Percentiles rank a stretch among this genome's conserved stretches.
phyloP scores from a whole-genome alignment of 2,888 invertebrate species.

The Calameuta filiformis region DNA sequence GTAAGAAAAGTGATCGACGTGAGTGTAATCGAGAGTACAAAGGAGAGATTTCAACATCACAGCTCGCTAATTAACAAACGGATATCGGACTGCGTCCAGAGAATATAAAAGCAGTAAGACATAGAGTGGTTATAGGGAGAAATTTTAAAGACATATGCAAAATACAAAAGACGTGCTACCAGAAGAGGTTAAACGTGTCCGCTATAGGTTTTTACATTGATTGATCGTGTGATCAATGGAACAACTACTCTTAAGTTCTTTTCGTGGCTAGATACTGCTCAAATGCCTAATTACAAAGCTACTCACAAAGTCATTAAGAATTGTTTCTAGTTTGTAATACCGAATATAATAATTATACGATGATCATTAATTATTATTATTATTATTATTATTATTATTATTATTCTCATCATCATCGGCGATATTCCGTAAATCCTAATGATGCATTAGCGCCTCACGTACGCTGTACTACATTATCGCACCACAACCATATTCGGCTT shows the following conservation, averaged over 20 bases:
- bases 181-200: neutral
- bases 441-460: conserved; percentile 11
- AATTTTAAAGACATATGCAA: neutral
- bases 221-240: neutral
- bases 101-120: neutral
- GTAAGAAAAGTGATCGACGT: neutral
- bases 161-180: neutral
- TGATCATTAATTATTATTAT: conserved; percentile 24
- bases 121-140: neutral
- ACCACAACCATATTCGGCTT: conserved; percentile 47
- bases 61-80: neutral
- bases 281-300: conserved; percentile 60
- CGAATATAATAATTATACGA: conserved; percentile 28
- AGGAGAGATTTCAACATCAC: neutral
- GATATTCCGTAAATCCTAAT: conserved; percentile 18
- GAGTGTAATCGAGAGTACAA: neutral
- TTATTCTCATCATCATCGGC: conserved; percentile 26
- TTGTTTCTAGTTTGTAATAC: conserved; percentile 62
- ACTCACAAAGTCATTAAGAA: conserved; percentile 65
- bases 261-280: conserved; percentile 59
- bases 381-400: conserved; percentile 23
- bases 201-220: neutral
- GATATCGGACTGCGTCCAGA: neutral
- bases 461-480: conserved; percentile 28
- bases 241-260: conserved; percentile 16